These are phyloP conservation scores for Dicaeum eximium DNA, from an alignment of 2,113 vertebrate genomes.

Conservation along the genomic window DNA sequence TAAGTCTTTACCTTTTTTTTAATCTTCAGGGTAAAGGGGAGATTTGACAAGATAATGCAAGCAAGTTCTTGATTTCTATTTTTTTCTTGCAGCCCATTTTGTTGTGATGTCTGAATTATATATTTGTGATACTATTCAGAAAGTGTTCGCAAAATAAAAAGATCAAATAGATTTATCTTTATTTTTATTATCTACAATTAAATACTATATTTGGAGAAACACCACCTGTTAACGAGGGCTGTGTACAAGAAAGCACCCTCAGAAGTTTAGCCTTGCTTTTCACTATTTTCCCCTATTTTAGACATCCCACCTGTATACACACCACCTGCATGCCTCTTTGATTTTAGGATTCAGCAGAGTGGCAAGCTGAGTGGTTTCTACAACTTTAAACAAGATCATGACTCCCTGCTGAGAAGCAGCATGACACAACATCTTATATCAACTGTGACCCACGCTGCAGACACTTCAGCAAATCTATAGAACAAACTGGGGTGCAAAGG, in stretches of 20 bases:
- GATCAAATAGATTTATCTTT: neutral
- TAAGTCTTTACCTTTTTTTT: neutral
- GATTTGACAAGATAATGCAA: neutral
- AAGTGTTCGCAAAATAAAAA: neutral
- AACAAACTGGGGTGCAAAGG: neutral
- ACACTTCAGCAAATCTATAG: neutral
- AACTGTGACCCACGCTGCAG: neutral
- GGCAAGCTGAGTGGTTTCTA: neutral
- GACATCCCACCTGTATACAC: neutral
- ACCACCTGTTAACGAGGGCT: rapidly evolving
- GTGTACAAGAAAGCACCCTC: neutral
- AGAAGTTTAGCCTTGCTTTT: neutral
- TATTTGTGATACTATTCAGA: neutral
- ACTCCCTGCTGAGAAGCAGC: neutral
- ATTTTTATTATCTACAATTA: neutral
- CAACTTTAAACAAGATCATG: neutral
- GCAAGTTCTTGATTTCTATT: neutral
- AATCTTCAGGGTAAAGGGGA: neutral
- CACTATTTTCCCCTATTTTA: neutral
- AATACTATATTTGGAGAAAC: neutral
- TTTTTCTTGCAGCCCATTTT: neutral
- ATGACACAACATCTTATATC: neutral
- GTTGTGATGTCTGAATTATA: neutral
- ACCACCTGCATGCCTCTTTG: neutral
- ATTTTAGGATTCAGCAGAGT: neutral